phyloP scores from a whole-genome alignment of 2,797 vertebrate genomes.

The Glyptemys insculpta region DNA sequence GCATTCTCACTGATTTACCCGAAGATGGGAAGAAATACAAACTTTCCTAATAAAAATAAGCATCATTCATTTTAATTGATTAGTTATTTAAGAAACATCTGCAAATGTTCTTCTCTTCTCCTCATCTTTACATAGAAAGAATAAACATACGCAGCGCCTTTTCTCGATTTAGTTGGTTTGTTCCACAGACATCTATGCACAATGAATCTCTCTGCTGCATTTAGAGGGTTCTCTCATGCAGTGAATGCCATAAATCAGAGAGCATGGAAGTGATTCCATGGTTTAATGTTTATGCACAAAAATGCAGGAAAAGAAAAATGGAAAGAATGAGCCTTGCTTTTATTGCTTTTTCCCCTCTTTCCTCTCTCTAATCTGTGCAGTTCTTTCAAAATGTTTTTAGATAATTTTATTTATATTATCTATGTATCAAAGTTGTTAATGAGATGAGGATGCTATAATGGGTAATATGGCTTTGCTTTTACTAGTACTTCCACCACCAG shows the following conservation, averaged over 20 bases:
- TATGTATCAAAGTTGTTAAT: not conserved
- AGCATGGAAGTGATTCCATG: not conserved
- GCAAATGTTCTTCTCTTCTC: not conserved
- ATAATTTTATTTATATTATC: not conserved
- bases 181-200: not conserved
- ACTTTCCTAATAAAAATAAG: not conserved
- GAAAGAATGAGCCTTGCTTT: not conserved
- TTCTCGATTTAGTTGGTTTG: not conserved
- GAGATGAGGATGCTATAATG: not conserved
- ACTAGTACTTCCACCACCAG: not conserved
- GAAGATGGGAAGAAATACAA: not conserved
- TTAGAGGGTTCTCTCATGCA: not conserved
- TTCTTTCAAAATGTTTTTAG: conserved; percentile 33
- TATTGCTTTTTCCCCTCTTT: not conserved
- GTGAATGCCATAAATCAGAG: not conserved
- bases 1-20: not conserved
- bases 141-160: not conserved
- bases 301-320: not conserved
- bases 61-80: not conserved
- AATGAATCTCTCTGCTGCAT: not conserved
- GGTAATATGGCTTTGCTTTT: conserved; percentile 21
- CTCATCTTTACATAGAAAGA: not conserved
- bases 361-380: not conserved
- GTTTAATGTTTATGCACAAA: not conserved
- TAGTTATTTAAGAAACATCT: not conserved